These are phyloP conservation scores for Idaea biselata DNA, from an alignment of 2,888 invertebrate genomes.

Conservation along the genomic window DNA sequence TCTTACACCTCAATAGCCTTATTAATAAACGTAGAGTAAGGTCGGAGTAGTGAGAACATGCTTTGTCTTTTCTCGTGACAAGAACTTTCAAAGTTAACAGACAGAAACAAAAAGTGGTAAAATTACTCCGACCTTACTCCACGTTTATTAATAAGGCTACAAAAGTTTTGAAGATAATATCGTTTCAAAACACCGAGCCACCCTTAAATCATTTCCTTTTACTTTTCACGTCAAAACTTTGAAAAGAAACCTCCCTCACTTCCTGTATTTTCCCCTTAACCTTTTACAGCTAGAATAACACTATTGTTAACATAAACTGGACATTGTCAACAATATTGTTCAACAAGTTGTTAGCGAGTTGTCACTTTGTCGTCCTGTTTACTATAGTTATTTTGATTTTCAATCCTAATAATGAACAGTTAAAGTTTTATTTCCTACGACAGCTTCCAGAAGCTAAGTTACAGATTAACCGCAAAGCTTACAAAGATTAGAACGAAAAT, in stretches of 20 bases:
- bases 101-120: too few relatives aligned
- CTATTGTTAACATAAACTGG: slow-evolving; percentile 58
- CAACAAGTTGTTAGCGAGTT: slow-evolving; percentile 66
- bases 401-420: not conserved
- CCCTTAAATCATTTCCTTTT: not conserved
- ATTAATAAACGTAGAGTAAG: too few relatives aligned
- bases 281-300: slow-evolving; percentile 31
- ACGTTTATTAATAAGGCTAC: too few relatives aligned
- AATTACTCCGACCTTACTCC: too few relatives aligned
- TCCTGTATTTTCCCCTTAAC: slow-evolving; percentile 34
- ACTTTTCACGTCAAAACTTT: slow-evolving; percentile 13
- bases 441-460: not conserved
- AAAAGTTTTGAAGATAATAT: not conserved
- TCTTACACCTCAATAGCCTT: too few relatives aligned
- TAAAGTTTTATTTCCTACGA: slow-evolving; percentile 7
- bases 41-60: too few relatives aligned
- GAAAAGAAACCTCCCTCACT: slow-evolving; percentile 17
- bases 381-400: slow-evolving; percentile 8
- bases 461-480: not conserved
- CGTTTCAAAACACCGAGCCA: not conserved
- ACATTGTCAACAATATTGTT: slow-evolving; percentile 57
- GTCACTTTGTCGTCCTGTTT: slow-evolving; percentile 41
- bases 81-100: too few relatives aligned
- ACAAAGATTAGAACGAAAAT: not conserved
- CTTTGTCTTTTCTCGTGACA: too few relatives aligned